phyloP scores from a whole-genome alignment of 2,797 vertebrate species.

The Ceryle rudis region DNA sequence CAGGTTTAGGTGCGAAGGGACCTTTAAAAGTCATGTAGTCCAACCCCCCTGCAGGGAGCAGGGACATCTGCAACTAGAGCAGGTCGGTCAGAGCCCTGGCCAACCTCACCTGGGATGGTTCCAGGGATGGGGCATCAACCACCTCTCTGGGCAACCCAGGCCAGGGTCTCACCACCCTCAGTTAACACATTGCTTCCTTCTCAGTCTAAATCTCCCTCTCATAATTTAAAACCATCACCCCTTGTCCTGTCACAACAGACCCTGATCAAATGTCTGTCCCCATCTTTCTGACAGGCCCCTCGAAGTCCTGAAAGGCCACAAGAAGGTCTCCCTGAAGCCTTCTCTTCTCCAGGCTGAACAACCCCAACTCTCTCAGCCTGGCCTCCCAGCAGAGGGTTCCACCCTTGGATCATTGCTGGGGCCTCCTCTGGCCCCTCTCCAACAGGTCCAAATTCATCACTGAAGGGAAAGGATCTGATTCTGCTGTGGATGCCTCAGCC shows the following conservation, averaged over 20 bases:
- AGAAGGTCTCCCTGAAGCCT: too few species aligned
- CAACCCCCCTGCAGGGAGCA: too few species aligned
- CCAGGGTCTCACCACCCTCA: background rate
- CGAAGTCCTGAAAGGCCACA: too few species aligned
- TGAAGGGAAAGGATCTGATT: background rate
- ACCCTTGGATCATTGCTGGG: rapidly evolving
- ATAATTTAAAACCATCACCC: too few species aligned
- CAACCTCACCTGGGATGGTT: rapidly evolving
- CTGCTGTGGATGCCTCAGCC: background rate
- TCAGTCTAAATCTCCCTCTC: background rate
- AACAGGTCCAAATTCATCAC: background rate
- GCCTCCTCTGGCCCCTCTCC: rapidly evolving
- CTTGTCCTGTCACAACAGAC: background rate
- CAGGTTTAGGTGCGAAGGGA: background rate
- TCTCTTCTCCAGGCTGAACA: background rate
- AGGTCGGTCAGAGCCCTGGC: rapidly evolving
- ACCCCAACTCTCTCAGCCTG: background rate
- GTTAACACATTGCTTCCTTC: background rate
- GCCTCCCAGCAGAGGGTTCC: background rate
- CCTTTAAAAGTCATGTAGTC: background rate
- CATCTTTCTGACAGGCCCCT: too few species aligned
- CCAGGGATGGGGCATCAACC: background rate
- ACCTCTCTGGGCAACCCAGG: background rate
- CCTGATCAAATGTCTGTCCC: background rate
- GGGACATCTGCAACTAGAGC: rapidly evolving